Base-by-base conservation (phyloP, 2,888 invertebrate genomes). In the Mamestra brassicae region DNA sequence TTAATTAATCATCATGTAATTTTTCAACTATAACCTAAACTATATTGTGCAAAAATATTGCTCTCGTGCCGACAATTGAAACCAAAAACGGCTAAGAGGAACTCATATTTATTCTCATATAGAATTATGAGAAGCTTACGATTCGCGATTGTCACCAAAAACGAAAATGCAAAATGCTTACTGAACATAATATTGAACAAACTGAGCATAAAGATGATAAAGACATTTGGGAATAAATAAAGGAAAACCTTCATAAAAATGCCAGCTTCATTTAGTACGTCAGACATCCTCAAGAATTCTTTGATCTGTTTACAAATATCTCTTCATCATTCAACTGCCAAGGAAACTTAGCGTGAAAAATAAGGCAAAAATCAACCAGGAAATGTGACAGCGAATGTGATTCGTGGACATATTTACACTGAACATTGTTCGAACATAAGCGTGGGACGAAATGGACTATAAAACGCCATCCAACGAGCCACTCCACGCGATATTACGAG, bases 361-460 rank as follows among this genome's bases (percentile, higher is more conserved):
- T 74, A 67, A 81, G 70, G 61, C 42, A 64, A 76, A 79, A 54
- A 64, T 72, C 45, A 52, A 63, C 68, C 75, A 81, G 83, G 76
- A 85, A 83, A 78, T 71, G 69, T 73, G 71, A 74, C 65, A 78
- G 76, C 57, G 11, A 79, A 74, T 81, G 68, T 64, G 55, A 75
- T 73, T 64, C 76, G 69, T 75, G 57, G 57, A 83, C 78, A 65
- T 83, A 87, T 84, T 86, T 85, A 87, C 79, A 78, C 47, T 73
- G 76, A 69, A 73, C 75, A 83, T 85, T 87, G 82, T 87, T 80
- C 83, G 69, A 84, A 80, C 74, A 78, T 83, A 77, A 85, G 83
- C 85, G 85, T 87, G 86, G 86, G 86, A 85, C 72, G 84, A 74
- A 86, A 86, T 87, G 84, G 79, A 58, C 84, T 76, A 86, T 87